A percentile compares a stretch with the other conserved stretches of the same genome.
Evolutionary conservation across 2,797 vertebrate species (phyloP).

Genomic region (Rhinogobio ventralis): DNA sequence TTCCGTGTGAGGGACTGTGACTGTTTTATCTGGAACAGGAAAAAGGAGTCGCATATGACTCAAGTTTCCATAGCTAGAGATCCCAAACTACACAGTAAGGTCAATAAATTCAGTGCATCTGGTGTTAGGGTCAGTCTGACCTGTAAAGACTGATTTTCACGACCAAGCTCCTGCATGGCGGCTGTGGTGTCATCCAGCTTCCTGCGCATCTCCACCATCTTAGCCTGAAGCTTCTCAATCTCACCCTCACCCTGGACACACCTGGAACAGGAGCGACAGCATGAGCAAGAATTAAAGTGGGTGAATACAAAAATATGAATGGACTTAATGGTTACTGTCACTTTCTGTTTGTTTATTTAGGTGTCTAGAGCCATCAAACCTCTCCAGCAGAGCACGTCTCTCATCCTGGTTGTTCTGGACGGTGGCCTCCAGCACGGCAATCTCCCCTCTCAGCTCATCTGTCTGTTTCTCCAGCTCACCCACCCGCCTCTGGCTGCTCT

Average conservation of each 20-base stretch:
- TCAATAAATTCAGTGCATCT: background rate
- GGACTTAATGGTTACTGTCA: background rate
- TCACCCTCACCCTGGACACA: slow-evolving; percentile 96
- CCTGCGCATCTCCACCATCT: slow-evolving; percentile 90
- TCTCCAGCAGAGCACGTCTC: slow-evolving; percentile 91
- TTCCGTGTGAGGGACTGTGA: slow-evolving; percentile 94
- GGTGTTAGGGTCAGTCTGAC: slow-evolving; percentile 66
- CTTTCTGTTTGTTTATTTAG: background rate
- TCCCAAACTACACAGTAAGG: background rate
- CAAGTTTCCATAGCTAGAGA: background rate
- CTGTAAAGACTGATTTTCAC: slow-evolving; percentile 98
- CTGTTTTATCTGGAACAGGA: slow-evolving; percentile 88
- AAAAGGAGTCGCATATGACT: background rate
- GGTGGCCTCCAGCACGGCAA: slow-evolving; percentile 95
- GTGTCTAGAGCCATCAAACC: slow-evolving; percentile 70
- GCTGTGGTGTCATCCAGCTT: slow-evolving; percentile 97
- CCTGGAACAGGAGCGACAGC: slow-evolving; percentile 69
- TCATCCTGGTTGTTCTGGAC: slow-evolving; percentile 99
- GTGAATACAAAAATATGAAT: background rate
- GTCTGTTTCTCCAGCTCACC: slow-evolving; percentile 95
- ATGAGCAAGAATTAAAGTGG: background rate
- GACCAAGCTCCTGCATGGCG: slow-evolving; percentile 96
- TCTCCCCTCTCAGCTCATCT: slow-evolving; percentile 94
- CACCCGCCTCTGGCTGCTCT: slow-evolving; percentile 90
- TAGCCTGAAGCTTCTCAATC: slow-evolving; percentile 95